These are phyloP conservation scores for Stramonita haemastoma DNA, from an alignment of 2,888 invertebrate genomes.

Conservation along the genomic window DNA sequence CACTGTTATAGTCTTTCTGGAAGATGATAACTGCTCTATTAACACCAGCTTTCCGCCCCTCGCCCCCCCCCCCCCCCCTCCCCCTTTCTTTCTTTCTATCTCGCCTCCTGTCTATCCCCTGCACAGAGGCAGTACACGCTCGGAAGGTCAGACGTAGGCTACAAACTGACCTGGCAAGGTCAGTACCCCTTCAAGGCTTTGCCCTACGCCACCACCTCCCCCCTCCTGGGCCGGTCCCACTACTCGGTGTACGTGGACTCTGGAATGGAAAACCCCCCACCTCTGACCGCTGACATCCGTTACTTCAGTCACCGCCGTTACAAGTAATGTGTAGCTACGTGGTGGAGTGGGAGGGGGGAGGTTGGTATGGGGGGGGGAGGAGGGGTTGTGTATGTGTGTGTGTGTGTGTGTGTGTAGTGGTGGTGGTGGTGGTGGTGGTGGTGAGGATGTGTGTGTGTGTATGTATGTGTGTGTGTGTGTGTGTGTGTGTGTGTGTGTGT, in stretches of 20 bases:
- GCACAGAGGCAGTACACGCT: neutral
- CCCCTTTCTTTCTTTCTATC: neutral
- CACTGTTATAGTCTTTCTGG: too few species aligned
- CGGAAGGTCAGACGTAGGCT: neutral
- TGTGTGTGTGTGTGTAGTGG: neutral
- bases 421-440: neutral
- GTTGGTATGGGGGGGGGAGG: too few species aligned
- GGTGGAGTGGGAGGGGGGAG: too few species aligned
- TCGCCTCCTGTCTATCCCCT: neutral
- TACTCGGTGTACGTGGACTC: neutral
- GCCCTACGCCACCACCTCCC: neutral
- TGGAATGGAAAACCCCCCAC: neutral
- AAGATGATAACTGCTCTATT: too few species aligned
- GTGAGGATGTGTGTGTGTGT: neutral
- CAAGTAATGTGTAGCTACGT: neutral
- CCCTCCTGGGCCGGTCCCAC: constrained; percentile 8
- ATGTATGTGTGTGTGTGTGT: neutral
- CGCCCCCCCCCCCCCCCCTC: neutral
- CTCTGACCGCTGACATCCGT: neutral
- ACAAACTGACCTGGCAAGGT: neutral
- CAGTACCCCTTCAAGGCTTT: neutral
- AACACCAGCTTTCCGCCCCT: neutral
- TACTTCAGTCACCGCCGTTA: neutral
- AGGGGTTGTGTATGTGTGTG: neutral
- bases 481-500: neutral